phyloP scores from a whole-genome alignment of 2,113 vertebrate species.

The Zosterops hypoxanthus region DNA sequence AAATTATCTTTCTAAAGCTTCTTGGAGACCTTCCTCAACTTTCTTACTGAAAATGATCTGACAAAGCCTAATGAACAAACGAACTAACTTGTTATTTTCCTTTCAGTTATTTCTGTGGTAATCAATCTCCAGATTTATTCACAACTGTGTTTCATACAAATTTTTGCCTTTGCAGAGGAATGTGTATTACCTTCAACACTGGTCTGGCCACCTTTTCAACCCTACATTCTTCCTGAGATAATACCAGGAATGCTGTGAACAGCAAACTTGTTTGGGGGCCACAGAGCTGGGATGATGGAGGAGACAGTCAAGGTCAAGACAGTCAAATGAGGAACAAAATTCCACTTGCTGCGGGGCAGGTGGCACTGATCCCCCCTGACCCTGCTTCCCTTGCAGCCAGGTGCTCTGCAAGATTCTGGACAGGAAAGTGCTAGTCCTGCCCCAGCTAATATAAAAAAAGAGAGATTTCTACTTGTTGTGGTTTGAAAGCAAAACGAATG shows the following conservation, averaged over 20 bases:
- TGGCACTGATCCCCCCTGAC: neutral
- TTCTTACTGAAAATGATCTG: neutral
- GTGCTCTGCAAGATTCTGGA: neutral
- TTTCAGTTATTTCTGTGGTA: neutral
- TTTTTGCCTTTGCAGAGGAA: neutral
- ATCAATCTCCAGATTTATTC: neutral
- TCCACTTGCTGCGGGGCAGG: neutral
- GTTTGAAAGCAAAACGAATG: too few relatives aligned
- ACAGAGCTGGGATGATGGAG: neutral
- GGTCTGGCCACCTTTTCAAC: neutral
- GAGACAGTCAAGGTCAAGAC: neutral
- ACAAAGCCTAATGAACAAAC: neutral
- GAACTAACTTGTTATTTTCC: fast-evolving
- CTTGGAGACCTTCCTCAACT: neutral
- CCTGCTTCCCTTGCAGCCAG: neutral
- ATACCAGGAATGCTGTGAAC: neutral
- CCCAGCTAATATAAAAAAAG: neutral
- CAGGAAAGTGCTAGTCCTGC: neutral
- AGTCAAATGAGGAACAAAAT: too few relatives aligned
- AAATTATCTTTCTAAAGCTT: neutral
- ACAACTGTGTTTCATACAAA: neutral
- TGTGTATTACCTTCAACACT: neutral
- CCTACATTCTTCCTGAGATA: neutral
- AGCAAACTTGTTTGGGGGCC: neutral
- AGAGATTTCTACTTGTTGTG: neutral